A percentile compares a stretch with the other conserved stretches of the same genome.
Evolutionary conservation across 37 sponge, comb jelly and placozoan species (phyloP).

Genomic region (Aphrocallistes beatrix): DNA sequence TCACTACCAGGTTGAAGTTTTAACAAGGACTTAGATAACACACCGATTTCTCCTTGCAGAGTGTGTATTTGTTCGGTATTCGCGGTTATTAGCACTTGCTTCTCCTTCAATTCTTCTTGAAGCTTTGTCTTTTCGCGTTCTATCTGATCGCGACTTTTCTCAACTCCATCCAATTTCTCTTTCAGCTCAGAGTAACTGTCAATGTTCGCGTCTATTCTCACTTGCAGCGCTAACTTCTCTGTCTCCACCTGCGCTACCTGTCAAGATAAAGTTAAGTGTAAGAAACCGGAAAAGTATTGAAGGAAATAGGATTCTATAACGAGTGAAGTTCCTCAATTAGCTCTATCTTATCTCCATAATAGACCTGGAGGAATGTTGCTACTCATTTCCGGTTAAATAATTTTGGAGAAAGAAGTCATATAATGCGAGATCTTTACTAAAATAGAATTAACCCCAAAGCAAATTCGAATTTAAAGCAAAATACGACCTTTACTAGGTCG

Average conservation of each 20-base stretch:
- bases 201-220: slow-evolving; percentile 3
- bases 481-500: too few species aligned
- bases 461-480: too few species aligned
- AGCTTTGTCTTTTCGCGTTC: not conserved
- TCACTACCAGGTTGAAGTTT: not conserved
- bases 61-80: not conserved
- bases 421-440: too few species aligned
- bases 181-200: not conserved
- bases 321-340: too few species aligned
- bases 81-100: not conserved
- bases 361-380: too few species aligned
- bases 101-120: not conserved
- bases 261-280: too few species aligned
- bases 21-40: not conserved
- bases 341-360: too few species aligned
- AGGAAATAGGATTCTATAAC: too few species aligned
- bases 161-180: not conserved
- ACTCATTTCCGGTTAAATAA: too few species aligned
- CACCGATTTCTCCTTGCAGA: not conserved
- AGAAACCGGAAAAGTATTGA: too few species aligned
- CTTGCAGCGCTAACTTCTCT: not conserved
- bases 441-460: too few species aligned
- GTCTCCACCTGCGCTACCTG: not conserved
- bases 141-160: not conserved
- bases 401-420: too few species aligned